phyloP scores from a whole-genome alignment of 2,797 vertebrate species.

The Alcedo atthis region DNA sequence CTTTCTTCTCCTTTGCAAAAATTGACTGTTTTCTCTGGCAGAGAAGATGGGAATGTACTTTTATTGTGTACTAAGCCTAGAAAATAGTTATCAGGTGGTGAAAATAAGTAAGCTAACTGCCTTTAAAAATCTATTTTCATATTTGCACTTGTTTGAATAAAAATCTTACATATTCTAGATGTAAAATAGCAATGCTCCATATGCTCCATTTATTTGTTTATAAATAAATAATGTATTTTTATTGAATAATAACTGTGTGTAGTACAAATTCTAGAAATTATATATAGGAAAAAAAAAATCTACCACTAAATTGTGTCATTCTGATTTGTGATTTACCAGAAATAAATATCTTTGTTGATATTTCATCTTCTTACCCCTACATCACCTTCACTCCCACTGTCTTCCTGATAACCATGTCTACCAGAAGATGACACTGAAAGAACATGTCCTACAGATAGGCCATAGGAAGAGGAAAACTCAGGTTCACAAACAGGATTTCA shows the following conservation, averaged over 20 bases:
- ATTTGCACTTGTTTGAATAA: not conserved
- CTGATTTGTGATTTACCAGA: not conserved
- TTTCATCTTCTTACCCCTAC: not conserved
- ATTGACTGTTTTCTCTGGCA: not conserved
- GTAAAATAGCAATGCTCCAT: not conserved
- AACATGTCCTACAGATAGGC: not conserved
- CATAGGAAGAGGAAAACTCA: not conserved
- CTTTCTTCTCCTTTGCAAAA: not conserved
- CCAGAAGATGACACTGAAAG: not conserved
- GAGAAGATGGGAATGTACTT: not conserved
- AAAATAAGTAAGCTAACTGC: not conserved
- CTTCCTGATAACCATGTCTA: not conserved
- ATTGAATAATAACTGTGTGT: not conserved
- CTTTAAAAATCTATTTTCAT: not conserved
- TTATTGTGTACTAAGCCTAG: not conserved
- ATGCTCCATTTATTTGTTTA: not conserved
- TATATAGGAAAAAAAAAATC: not conserved
- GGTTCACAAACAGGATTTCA: not conserved
- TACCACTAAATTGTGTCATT: not conserved
- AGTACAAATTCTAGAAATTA: not conserved
- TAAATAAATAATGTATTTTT: not conserved
- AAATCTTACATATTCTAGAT: not conserved
- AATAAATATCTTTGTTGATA: not conserved
- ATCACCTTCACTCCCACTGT: accelerated
- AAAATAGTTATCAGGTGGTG: not conserved